Conservation (phyloP, 2,113 vertebrate species). For the Psittacara wagleri region DNA sequence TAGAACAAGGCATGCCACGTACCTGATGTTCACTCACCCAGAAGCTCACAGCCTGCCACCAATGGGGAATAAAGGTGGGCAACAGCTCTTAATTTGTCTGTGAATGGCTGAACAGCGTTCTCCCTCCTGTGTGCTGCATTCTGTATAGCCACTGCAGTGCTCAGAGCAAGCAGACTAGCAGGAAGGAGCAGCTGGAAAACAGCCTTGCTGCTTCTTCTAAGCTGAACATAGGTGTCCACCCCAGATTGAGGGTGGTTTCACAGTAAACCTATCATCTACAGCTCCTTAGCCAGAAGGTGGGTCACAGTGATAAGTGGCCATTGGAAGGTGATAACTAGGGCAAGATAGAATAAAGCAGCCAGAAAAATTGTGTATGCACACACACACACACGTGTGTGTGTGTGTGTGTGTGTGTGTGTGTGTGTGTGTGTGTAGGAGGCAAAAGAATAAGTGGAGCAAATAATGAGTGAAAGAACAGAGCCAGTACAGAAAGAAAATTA, state of each 20-base stretch:
- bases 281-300: not conserved
- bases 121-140: not conserved
- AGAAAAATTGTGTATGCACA: not conserved
- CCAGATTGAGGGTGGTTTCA: not conserved
- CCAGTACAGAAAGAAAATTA: slow-evolving; percentile 33
- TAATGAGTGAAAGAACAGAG: slow-evolving; percentile 46
- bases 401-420: not conserved
- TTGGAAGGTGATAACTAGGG: not conserved
- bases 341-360: not conserved
- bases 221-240: not conserved
- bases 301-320: not conserved
- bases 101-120: not conserved
- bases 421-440: not conserved
- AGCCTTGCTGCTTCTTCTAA: not conserved
- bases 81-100: not conserved
- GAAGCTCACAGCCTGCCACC: not conserved
- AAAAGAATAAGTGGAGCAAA: slow-evolving; percentile 52
- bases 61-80: not conserved
- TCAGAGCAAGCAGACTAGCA: not conserved
- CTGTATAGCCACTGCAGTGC: slow-evolving; percentile 22
- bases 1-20: not conserved
- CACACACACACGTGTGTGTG: too few species aligned
- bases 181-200: not conserved
- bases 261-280: not conserved
- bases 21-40: slow-evolving; percentile 24